Evolutionary conservation across 2,113 vertebrate species (phyloP), one percentile per base, ranked within the genome.

Genomic region (Sinocyclocheilus anshuiensis): DNA sequence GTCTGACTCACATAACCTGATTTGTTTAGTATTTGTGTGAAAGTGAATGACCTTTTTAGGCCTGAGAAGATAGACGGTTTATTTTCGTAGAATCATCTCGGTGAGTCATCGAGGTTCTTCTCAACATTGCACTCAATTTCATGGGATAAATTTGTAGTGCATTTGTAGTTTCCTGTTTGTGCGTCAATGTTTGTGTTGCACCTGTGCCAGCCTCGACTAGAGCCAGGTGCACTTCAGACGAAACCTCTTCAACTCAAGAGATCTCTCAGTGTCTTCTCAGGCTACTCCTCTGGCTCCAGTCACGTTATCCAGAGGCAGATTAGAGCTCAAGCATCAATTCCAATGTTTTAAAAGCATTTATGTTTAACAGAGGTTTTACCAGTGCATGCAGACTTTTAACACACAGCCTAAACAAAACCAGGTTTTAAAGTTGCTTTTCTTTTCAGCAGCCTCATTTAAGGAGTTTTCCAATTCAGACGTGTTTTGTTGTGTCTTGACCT

Each of bases 161-260:
- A 4, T 79, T 83, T 39, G 36, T 83, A 72, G 48, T 57, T 67
- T 82, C 79, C 83, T 59, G 69, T 77, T 80, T 83, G 26, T 79
- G 18, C 7, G 4, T 53, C 1, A 4, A 72, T 86, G 84, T 86
- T 86, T 59, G 53, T 79, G 84, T 86, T 86, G 63, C 50, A 85
- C 77, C 84, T 86, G 84, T 26, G 76, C 84, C 84, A 86, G 77
- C 18, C 7, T 53, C 33, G 24, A 78, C 86, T 42, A 77, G 67
- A 83, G 75, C 82, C 76, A 79, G 84, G 84, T 79, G 48, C 84
- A 81, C 87, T 65, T 85, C 79, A 85, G 72, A 85, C 80, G 36
- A 74, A 88, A 65, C 61, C 69, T 33, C 72, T 76, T 22, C 15
- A 86, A 15, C 69, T 77, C 57, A 63, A 87, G 65, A 80, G 77